Evolutionary conservation across 2,888 invertebrate genomes (phyloP).

Genomic region (Amaurobius ferox): DNA sequence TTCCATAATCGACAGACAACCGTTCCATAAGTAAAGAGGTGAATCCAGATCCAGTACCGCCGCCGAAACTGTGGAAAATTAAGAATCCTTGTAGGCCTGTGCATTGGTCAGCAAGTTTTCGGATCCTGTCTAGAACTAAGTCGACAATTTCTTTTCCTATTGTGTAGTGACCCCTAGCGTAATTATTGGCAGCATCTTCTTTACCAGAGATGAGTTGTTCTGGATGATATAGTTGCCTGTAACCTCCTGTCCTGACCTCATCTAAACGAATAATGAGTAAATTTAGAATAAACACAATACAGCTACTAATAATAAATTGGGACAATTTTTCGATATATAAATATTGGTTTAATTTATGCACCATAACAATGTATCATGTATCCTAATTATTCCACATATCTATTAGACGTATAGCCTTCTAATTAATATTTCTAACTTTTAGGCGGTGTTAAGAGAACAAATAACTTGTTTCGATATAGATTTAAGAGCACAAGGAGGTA

Average conservation of each 20-base stretch:
- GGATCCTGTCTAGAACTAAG: constrained; percentile 75
- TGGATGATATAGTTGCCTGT: constrained; percentile 77
- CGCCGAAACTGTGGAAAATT: constrained; percentile 90
- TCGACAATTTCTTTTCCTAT: constrained; percentile 77
- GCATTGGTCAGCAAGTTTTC: constrained; percentile 79
- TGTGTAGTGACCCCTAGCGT: constrained; percentile 82
- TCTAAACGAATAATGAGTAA: too few species aligned
- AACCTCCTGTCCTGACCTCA: constrained; percentile 77
- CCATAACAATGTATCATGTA: too few species aligned
- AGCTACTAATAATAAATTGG: too few species aligned
- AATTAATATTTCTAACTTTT: too few species aligned
- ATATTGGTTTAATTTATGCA: too few species aligned
- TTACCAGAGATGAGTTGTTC: constrained; percentile 81
- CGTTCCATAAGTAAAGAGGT: constrained; percentile 80
- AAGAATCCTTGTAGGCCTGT: constrained; percentile 85
- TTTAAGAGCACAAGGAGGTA: too few species aligned
- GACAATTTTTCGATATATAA: too few species aligned
- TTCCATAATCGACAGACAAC: constrained; percentile 80
- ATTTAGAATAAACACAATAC: too few species aligned
- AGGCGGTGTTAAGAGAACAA: too few species aligned
- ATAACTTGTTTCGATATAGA: too few species aligned
- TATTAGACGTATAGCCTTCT: too few species aligned
- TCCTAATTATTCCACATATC: too few species aligned
- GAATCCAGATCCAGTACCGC: constrained; percentile 80
- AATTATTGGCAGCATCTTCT: constrained; percentile 92